These are phyloP conservation scores for Lota lota DNA, from an alignment of 2,113 vertebrate species.

Conservation along the genomic window DNA sequence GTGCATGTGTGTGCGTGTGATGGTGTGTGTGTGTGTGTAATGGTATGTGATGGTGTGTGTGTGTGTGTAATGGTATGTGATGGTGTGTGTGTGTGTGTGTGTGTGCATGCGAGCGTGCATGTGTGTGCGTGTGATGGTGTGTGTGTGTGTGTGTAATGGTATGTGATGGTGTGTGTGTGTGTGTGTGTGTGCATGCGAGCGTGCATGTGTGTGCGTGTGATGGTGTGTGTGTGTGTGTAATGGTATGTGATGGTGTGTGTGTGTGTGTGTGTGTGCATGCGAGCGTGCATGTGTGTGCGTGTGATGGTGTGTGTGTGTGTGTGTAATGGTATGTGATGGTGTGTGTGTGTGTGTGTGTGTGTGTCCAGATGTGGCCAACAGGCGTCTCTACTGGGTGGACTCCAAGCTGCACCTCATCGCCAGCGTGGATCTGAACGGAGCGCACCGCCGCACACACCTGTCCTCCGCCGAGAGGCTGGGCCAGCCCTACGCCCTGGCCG, in stretches of 20 bases:
- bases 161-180: background rate
- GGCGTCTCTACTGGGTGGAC: slow-evolving; percentile 97
- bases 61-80: no score
- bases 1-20: no score
- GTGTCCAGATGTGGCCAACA: slow-evolving; percentile 85
- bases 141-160: no score
- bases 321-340: slow-evolving; percentile 17
- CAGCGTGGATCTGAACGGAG: slow-evolving; percentile 89
- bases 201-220: background rate
- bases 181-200: slow-evolving; percentile 6
- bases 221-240: slow-evolving; percentile 6
- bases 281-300: slow-evolving; percentile 32
- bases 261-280: slow-evolving; percentile 29
- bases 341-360: slow-evolving; percentile 45
- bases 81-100: no score
- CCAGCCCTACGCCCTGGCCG: slow-evolving; percentile 91
- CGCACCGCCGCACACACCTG: slow-evolving; percentile 87
- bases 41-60: no score
- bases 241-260: slow-evolving; percentile 8
- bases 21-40: slow-evolving; percentile 18
- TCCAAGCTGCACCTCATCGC: slow-evolving; percentile 93
- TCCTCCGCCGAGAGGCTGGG: slow-evolving; percentile 83
- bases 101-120: no score
- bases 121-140: no score
- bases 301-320: slow-evolving; percentile 15